Conservation (phyloP, 2,797 vertebrate species). For the Dipus sagitta region DNA sequence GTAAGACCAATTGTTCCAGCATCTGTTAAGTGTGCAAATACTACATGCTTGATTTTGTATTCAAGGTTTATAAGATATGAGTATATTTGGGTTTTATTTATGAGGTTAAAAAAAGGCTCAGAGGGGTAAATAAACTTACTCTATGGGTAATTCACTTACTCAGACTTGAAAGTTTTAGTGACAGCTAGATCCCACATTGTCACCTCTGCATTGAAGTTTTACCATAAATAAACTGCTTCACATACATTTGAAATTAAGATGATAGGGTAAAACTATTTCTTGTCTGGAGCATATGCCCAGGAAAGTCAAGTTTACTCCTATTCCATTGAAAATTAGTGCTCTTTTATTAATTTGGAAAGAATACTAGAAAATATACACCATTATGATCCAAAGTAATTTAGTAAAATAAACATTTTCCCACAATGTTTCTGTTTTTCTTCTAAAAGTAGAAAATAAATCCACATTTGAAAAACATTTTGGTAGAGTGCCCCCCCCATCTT, state of each 20-base stretch:
- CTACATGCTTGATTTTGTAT: background rate
- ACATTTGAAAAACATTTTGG: slow-evolving; percentile 7
- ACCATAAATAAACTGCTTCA: background rate
- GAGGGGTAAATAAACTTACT: background rate
- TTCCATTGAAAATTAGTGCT: background rate
- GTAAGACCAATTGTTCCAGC: background rate
- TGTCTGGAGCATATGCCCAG: background rate
- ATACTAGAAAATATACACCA: background rate
- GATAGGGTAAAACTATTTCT: background rate
- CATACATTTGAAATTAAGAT: background rate
- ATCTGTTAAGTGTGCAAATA: background rate
- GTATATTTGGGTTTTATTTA: background rate
- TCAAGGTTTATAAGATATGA: background rate
- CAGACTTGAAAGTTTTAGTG: background rate
- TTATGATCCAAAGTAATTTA: background rate
- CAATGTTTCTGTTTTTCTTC: background rate
- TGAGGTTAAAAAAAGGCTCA: background rate
- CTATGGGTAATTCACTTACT: background rate
- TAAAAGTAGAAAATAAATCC: background rate
- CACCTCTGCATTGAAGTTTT: background rate
- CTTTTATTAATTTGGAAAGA: background rate
- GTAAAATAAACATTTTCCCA: background rate
- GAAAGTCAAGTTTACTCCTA: background rate
- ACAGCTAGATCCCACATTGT: background rate
- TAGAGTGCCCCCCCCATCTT: background rate